Evolutionary conservation across 2,113 vertebrate species (phyloP).

Genomic region (Zosterops lateralis): DNA sequence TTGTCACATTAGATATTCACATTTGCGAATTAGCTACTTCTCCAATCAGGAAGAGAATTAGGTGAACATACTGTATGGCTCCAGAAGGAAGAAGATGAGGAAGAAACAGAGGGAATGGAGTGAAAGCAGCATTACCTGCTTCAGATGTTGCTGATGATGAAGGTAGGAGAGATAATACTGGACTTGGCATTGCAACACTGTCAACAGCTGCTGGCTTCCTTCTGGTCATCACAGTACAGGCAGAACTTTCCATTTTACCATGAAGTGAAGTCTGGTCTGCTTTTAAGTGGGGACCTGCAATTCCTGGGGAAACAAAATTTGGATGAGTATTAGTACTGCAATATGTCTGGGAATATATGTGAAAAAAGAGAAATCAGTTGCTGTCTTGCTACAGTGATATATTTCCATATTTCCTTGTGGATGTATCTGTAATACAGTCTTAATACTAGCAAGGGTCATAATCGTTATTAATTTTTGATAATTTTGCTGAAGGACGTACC

Average conservation of each 20-base stretch:
- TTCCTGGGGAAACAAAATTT: slow-evolving; percentile 59
- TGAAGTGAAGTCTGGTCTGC: slow-evolving; percentile 74
- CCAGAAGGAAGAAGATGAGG: background rate
- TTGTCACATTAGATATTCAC: background rate
- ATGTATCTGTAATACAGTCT: background rate
- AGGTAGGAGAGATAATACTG: slow-evolving; percentile 76
- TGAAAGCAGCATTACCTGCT: slow-evolving; percentile 66
- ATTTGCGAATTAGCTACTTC: background rate
- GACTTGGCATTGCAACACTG: slow-evolving; percentile 62
- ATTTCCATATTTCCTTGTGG: background rate
- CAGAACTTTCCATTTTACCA: slow-evolving; percentile 73
- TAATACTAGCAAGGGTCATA: background rate
- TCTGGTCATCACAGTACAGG: slow-evolving; percentile 73
- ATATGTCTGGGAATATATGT: background rate
- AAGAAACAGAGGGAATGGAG: background rate
- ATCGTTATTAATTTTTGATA: background rate
- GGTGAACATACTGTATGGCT: background rate
- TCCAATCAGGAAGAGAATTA: background rate
- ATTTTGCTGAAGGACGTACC: background rate
- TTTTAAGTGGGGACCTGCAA: slow-evolving; percentile 78
- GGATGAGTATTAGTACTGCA: background rate
- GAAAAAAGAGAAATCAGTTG: background rate
- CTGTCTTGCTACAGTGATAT: rapidly evolving
- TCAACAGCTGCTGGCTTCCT: slow-evolving; percentile 76
- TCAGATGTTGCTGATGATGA: slow-evolving; percentile 73